Evolutionary conservation across 2,113 vertebrate genomes (phyloP).

Genomic region (Echinops telfairi): DNA sequence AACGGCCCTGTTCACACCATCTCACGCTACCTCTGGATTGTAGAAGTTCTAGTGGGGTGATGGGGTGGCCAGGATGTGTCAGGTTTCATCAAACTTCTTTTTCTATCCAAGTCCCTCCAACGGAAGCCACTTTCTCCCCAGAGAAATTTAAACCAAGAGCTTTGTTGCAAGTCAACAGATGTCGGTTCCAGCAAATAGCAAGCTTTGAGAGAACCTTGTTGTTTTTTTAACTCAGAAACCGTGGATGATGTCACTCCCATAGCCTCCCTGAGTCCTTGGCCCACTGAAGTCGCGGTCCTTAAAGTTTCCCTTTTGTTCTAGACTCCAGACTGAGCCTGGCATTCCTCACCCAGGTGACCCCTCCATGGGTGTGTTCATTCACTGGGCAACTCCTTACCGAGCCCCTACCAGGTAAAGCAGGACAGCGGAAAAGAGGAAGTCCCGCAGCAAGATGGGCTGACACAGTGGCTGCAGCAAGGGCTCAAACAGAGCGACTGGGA

Average conservation of each 20-base stretch:
- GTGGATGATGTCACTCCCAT: neutral
- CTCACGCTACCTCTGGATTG: neutral
- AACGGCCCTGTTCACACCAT: neutral
- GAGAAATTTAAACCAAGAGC: slow-evolving; percentile 57
- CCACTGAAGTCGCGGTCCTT: neutral
- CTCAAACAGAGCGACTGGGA: too few relatives aligned
- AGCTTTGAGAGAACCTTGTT: neutral
- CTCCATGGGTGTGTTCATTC: neutral
- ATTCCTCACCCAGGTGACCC: neutral
- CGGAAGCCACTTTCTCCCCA: slow-evolving; percentile 22
- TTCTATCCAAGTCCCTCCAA: slow-evolving; percentile 11
- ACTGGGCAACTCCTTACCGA: neutral
- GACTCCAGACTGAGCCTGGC: neutral
- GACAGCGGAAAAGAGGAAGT: neutral
- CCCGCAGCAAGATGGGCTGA: too few relatives aligned
- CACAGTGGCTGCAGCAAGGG: too few relatives aligned
- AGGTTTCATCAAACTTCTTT: neutral
- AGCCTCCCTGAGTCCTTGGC: neutral
- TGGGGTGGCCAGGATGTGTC: neutral
- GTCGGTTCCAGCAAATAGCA: neutral
- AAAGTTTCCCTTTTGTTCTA: neutral
- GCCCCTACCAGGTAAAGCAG: neutral
- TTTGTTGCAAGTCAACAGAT: slow-evolving; percentile 42
- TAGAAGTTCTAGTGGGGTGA: neutral
- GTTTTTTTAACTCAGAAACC: slow-evolving; percentile 19